phyloP scores from a whole-genome alignment of 2,888 invertebrate genomes.

The Trimorus sp. region DNA sequence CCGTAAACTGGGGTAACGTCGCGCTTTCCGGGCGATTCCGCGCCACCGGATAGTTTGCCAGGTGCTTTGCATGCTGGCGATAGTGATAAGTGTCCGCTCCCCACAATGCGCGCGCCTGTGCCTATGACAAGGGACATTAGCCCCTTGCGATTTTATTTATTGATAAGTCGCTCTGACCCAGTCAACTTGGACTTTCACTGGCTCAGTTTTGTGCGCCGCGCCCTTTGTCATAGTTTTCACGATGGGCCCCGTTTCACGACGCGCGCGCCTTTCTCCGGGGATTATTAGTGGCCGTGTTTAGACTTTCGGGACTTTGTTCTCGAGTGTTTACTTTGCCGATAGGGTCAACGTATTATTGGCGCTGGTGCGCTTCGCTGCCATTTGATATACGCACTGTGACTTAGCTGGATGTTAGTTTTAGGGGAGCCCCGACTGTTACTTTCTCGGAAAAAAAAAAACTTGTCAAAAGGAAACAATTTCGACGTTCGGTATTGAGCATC shows the following conservation, averaged over 20 bases:
- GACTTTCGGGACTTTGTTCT: neutral
- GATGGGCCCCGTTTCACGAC: constrained; percentile 30
- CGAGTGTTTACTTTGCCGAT: constrained; percentile 34
- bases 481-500: no score
- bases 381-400: neutral
- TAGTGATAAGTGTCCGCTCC: constrained; percentile 60
- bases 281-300: constrained; percentile 38
- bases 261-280: constrained; percentile 17
- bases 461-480: no score
- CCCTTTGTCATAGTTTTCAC: constrained; percentile 45
- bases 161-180: constrained; percentile 57
- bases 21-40: constrained; percentile 51
- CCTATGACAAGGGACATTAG: constrained; percentile 55
- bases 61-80: constrained; percentile 58
- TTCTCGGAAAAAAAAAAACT: no score
- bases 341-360: constrained; percentile 8
- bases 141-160: constrained; percentile 59
- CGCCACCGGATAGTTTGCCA: constrained; percentile 51
- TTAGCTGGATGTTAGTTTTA: no score
- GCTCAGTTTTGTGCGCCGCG: constrained; percentile 16
- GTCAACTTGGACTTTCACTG: constrained; percentile 50
- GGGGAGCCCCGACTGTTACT: no score
- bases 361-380: neutral
- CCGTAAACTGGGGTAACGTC: constrained; percentile 67
- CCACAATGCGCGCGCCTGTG: constrained; percentile 36